Percentiles rank a stretch among this genome's conserved stretches.
phyloP scores from a whole-genome alignment of 2,797 vertebrate species.

The Sebastes miniatus region DNA sequence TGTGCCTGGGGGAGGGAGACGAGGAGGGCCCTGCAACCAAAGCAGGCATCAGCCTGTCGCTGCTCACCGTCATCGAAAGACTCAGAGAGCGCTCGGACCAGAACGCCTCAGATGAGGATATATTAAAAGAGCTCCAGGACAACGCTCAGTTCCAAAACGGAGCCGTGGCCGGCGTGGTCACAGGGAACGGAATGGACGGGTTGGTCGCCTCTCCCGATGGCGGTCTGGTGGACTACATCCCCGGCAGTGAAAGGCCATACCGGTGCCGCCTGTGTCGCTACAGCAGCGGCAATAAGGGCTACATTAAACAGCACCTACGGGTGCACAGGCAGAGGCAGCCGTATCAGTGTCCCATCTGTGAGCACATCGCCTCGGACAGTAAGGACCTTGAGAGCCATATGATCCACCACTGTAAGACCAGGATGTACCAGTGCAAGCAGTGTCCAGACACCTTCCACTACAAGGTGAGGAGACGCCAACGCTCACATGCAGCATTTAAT shows the following conservation, averaged over 20 bases:
- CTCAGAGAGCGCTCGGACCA: slow-evolving; percentile 95
- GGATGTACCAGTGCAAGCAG: slow-evolving; percentile 92
- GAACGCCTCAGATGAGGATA: slow-evolving; percentile 95
- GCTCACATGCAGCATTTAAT: neutral
- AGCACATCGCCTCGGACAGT: slow-evolving; percentile 91
- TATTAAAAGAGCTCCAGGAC: slow-evolving; percentile 94
- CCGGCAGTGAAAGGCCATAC: slow-evolving; percentile 88
- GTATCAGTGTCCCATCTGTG: slow-evolving; percentile 97
- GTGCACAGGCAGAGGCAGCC: slow-evolving; percentile 94
- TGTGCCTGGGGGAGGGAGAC: slow-evolving; percentile 49
- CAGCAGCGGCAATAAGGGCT: slow-evolving; percentile 94
- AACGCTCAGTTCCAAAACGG: slow-evolving; percentile 89
- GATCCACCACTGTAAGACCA: slow-evolving; percentile 95
- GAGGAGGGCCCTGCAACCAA: slow-evolving; percentile 83
- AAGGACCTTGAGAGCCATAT: slow-evolving; percentile 94
- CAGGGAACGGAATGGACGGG: slow-evolving; percentile 38
- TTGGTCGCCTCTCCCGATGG: slow-evolving; percentile 62
- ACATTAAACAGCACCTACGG: slow-evolving; percentile 95
- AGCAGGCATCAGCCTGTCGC: slow-evolving; percentile 94
- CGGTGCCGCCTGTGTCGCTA: slow-evolving; percentile 94
- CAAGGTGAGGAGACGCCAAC: slow-evolving; percentile 82
- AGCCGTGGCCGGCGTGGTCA: slow-evolving; percentile 2
- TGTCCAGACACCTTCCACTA: slow-evolving; percentile 92
- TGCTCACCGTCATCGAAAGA: slow-evolving; percentile 96
- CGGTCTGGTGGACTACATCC: slow-evolving; percentile 89